These are phyloP conservation scores for Aphidius colemani DNA, from an alignment of 2,888 invertebrate species.

Conservation along the genomic window DNA sequence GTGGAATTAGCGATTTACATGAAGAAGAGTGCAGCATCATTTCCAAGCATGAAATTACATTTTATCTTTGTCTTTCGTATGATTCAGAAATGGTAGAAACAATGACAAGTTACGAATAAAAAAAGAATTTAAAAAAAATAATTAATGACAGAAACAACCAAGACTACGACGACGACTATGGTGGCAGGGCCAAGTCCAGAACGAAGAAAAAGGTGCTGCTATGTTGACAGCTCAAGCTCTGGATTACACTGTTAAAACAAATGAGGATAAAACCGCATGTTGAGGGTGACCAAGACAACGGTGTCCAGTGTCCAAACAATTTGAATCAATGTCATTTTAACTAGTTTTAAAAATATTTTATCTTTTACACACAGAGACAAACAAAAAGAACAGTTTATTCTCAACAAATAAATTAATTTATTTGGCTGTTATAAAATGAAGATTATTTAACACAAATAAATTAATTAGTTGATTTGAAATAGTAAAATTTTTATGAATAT, in stretches of 20 bases:
- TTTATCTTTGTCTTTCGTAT: slow-evolving; percentile 27
- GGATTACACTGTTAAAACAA: slow-evolving; percentile 49
- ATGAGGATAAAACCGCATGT: slow-evolving; percentile 39
- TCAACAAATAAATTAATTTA: too few relatives aligned
- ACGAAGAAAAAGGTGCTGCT: slow-evolving; percentile 40
- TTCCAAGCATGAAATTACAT: slow-evolving; percentile 22
- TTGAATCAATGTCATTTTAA: background rate
- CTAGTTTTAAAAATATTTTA: background rate
- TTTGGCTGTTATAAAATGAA: too few relatives aligned
- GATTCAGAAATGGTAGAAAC: slow-evolving; percentile 18
- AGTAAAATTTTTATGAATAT: too few relatives aligned
- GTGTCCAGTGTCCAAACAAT: slow-evolving; percentile 6
- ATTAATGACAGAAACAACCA: too few relatives aligned
- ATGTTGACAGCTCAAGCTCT: slow-evolving; percentile 43
- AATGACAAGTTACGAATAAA: background rate
- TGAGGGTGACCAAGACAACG: slow-evolving; percentile 21
- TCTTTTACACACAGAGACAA: background rate
- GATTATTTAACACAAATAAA: too few relatives aligned
- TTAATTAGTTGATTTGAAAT: too few relatives aligned
- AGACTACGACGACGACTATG: background rate
- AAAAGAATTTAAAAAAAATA: too few relatives aligned
- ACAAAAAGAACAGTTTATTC: too few relatives aligned
- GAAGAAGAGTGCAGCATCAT: slow-evolving; percentile 40
- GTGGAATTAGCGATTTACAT: slow-evolving; percentile 56
- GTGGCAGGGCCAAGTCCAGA: too few relatives aligned